Evolutionary conservation across 2,888 invertebrate genomes (phyloP).

Genomic region (Sminthurinus aureus): DNA sequence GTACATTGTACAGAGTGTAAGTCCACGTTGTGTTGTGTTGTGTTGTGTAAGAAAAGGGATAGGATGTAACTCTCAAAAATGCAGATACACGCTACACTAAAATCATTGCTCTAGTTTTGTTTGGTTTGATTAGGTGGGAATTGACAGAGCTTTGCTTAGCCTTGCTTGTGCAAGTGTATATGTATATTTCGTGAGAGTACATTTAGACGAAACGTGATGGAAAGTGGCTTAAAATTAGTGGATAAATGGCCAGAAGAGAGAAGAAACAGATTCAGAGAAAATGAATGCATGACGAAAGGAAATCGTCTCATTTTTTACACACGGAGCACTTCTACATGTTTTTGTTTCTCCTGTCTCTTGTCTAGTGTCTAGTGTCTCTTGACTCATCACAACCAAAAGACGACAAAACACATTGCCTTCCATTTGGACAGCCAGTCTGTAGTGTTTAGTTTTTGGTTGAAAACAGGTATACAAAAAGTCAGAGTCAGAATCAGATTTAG

Average conservation of each 20-base stretch:
- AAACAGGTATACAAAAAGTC: background rate
- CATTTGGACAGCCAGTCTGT: background rate
- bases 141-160: background rate
- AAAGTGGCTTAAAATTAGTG: slow-evolving; percentile 45
- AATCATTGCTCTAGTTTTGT: background rate
- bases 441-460: background rate
- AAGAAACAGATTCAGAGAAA: slow-evolving; percentile 38
- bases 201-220: slow-evolving; percentile 39
- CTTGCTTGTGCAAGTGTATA: background rate
- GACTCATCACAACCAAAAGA: too few species aligned
- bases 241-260: slow-evolving; percentile 37
- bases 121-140: background rate
- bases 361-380: too few species aligned
- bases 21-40: too few species aligned
- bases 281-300: slow-evolving; percentile 42
- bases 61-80: background rate
- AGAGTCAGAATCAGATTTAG: background rate
- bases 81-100: background rate
- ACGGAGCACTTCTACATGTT: background rate
- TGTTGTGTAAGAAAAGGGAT: background rate
- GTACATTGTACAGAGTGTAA: too few species aligned
- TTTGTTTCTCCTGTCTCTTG: background rate
- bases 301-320: slow-evolving; percentile 29
- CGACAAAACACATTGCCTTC: background rate
- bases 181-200: slow-evolving; percentile 27